Evolutionary conservation across 2,113 vertebrate species (phyloP).

Genomic region (Phoenicopterus ruber): DNA sequence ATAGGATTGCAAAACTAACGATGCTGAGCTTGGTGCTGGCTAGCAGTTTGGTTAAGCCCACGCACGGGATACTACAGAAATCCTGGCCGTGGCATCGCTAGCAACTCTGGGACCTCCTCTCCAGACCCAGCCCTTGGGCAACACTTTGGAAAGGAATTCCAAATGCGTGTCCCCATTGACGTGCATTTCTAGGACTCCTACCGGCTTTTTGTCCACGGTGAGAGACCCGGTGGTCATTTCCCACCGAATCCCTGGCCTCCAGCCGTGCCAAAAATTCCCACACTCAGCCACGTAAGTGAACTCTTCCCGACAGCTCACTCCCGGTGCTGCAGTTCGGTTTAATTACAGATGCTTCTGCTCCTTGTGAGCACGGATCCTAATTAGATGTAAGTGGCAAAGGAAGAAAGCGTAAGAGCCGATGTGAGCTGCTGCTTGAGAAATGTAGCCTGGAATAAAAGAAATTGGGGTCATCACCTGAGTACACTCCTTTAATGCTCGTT

Average conservation of each 20-base stretch:
- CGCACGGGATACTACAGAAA: neutral
- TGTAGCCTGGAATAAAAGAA: slow-evolving; percentile 38
- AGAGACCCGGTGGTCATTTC: neutral
- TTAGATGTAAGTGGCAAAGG: slow-evolving; percentile 27
- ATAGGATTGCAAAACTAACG: neutral
- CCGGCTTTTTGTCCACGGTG: no score
- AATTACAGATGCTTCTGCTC: slow-evolving; percentile 23
- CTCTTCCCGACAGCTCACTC: neutral
- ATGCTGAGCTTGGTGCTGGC: neutral
- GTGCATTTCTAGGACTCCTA: neutral
- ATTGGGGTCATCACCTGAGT: slow-evolving; percentile 32
- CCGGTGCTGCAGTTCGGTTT: neutral
- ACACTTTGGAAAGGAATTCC: neutral
- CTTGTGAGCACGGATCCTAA: neutral
- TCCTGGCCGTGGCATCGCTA: fast-evolving
- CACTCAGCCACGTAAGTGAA: neutral
- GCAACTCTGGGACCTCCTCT: neutral
- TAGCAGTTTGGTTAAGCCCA: neutral
- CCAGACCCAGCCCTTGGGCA: neutral
- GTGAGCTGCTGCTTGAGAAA: slow-evolving; percentile 28
- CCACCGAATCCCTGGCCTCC: neutral
- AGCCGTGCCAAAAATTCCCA: neutral
- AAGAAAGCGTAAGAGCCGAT: neutral
- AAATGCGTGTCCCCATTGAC: fast-evolving
- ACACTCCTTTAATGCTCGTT: neutral